phyloP scores from a whole-genome alignment of 2,113 vertebrate genomes.

The Cryptotis parvus region DNA sequence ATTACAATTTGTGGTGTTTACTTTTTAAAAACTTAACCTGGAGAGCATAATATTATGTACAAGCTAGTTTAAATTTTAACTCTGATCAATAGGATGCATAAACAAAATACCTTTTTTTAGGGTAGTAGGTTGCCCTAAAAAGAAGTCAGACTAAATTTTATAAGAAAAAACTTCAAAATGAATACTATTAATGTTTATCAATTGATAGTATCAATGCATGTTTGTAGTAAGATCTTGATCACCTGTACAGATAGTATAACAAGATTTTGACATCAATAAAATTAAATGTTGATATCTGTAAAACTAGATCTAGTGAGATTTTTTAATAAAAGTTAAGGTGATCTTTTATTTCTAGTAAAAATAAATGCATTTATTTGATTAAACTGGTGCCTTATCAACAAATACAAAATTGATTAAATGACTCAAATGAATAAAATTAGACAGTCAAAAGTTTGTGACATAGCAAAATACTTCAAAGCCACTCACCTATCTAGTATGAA shows the following conservation, averaged over 20 bases:
- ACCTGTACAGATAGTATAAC: neutral
- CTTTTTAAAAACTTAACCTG: neutral
- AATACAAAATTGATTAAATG: neutral
- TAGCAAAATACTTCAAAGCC: neutral
- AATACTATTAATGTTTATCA: neutral
- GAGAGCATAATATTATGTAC: neutral
- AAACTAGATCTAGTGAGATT: too few relatives aligned
- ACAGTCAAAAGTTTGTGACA: neutral
- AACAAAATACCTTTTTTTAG: too few relatives aligned
- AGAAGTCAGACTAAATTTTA: neutral
- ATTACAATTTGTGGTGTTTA: neutral
- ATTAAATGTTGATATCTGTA: too few relatives aligned
- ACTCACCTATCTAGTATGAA: neutral
- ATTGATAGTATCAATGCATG: neutral
- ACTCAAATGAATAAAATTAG: constrained; percentile 18
- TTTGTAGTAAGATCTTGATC: neutral
- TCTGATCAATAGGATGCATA: neutral
- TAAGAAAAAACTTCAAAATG: neutral
- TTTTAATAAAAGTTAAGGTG: too few relatives aligned
- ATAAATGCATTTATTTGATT: neutral
- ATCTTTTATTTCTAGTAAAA: neutral
- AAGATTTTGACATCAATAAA: too few relatives aligned
- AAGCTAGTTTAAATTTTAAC: constrained; percentile 15
- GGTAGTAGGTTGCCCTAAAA: neutral
- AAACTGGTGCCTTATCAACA: constrained; percentile 2